Conservation (phyloP, 2,113 vertebrate genomes). For the Glaucidium brasilianum region DNA sequence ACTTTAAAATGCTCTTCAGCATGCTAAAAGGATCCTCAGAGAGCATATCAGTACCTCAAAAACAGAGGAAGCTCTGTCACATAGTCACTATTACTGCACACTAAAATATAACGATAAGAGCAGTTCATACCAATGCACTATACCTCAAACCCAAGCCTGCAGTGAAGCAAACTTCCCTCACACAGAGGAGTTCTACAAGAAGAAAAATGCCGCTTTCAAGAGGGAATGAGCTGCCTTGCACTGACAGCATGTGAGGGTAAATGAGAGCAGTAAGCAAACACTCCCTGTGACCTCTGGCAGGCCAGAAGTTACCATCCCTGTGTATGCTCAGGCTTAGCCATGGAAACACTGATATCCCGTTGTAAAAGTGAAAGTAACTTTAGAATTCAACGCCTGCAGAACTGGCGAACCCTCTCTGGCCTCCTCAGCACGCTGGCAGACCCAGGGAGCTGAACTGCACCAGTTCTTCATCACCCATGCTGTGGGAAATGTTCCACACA, state of each 20-base stretch:
- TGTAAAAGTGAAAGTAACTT: neutral
- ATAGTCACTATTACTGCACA: neutral
- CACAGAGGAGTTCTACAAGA: neutral
- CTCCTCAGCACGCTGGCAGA: neutral
- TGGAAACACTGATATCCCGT: neutral
- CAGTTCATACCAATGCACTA: neutral
- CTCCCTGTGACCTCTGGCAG: neutral
- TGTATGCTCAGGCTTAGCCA: neutral
- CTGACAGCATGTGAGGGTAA: accelerated
- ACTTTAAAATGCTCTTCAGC: neutral
- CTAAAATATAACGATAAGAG: accelerated
- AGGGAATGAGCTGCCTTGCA: accelerated
- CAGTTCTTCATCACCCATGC: accelerated
- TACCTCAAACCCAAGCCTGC: neutral
- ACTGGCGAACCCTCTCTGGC: neutral
- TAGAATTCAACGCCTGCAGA: neutral
- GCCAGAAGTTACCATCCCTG: neutral
- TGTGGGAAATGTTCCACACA: accelerated
- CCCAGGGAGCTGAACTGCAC: neutral
- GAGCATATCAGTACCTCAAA: neutral
- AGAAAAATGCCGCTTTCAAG: accelerated
- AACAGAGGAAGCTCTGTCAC: neutral
- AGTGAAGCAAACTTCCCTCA: neutral
- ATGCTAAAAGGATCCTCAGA: neutral
- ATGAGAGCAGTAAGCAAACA: neutral